Evolutionary conservation across 2,797 vertebrate species (phyloP).

Genomic region (Typhlichthys subterraneus): DNA sequence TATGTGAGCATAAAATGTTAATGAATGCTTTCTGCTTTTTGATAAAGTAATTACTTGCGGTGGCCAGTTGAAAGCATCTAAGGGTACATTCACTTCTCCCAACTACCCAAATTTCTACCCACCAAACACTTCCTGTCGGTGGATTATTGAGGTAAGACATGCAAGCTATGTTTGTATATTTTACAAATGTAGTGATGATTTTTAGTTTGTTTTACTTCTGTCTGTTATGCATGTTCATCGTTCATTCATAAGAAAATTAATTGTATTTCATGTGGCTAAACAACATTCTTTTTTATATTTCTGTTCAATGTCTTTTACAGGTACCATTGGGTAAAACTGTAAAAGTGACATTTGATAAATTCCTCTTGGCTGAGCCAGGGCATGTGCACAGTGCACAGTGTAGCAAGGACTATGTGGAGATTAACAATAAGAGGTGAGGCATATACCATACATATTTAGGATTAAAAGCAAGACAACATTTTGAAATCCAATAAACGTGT

Average conservation of each 20-base stretch:
- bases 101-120: conserved; percentile 91
- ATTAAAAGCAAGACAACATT: too few species aligned
- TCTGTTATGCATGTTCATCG: background rate
- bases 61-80: conserved; percentile 59
- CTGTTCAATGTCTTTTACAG: conserved; percentile 59
- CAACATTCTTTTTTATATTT: too few species aligned
- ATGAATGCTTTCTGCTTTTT: background rate
- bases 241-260: background rate
- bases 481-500: too few species aligned
- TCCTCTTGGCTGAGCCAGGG: conserved; percentile 78
- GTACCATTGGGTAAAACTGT: conserved; percentile 77
- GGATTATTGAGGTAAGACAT: conserved; percentile 85
- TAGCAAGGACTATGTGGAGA: conserved; percentile 85
- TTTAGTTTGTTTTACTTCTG: background rate
- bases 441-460: too few species aligned
- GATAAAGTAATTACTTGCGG: conserved; percentile 72
- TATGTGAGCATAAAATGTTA: background rate
- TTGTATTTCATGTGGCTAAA: background rate
- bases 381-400: conserved; percentile 53
- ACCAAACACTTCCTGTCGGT: conserved; percentile 76
- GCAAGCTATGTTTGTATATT: background rate
- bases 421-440: conserved; percentile 82
- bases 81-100: conserved; percentile 83
- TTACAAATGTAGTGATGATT: background rate
- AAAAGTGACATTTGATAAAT: conserved; percentile 85